Evolutionary conservation across 2,113 vertebrate species (phyloP).

Genomic region (Notarius quadriscutis): DNA sequence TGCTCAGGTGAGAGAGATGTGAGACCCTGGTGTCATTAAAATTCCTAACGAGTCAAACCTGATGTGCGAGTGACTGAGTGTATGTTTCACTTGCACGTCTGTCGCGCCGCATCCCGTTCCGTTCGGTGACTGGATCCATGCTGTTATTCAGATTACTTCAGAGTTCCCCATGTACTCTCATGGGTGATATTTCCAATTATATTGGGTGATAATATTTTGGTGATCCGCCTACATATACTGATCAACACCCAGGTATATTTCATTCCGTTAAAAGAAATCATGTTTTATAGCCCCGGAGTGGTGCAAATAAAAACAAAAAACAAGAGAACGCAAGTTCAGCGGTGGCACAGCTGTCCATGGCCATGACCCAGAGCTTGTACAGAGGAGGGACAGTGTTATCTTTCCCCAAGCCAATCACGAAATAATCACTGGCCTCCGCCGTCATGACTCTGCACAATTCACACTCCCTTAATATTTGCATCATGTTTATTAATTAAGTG

Average conservation of each 20-base stretch:
- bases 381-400: background rate
- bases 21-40: conserved; percentile 72
- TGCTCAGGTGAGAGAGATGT: conserved; percentile 66
- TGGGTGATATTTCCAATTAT: too few species aligned
- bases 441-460: conserved; percentile 16
- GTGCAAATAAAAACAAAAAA: too few species aligned
- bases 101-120: background rate
- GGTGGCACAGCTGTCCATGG: too few species aligned
- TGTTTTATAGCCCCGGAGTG: too few species aligned
- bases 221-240: too few species aligned
- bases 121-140: background rate
- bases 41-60: conserved; percentile 74
- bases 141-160: too few species aligned
- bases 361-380: too few species aligned
- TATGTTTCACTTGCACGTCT: background rate
- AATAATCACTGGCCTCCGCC: conserved; percentile 4
- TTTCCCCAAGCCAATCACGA: background rate
- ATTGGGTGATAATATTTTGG: too few species aligned
- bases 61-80: background rate
- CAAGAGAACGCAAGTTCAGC: too few species aligned
- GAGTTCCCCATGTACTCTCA: too few species aligned
- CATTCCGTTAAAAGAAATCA: too few species aligned
- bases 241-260: too few species aligned
- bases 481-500: background rate
- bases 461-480: background rate